Conservation (phyloP, 2,888 invertebrate genomes). For the Drosophila flavopinicola region DNA sequence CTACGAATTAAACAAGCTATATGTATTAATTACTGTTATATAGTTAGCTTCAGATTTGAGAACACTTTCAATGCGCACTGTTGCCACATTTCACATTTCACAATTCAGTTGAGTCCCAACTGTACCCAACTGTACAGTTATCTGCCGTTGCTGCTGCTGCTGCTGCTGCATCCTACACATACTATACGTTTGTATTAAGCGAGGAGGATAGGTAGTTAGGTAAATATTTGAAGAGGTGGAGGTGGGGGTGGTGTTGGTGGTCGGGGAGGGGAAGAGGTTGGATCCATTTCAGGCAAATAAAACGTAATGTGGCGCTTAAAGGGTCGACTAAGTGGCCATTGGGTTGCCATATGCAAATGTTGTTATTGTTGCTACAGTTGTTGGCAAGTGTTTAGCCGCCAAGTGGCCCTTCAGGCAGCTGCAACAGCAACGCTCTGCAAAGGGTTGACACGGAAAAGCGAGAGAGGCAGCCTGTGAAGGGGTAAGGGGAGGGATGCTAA, state of each 20-base stretch:
- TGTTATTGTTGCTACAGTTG: conserved; percentile 21
- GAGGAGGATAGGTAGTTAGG: not conserved
- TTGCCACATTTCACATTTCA: conserved; percentile 16
- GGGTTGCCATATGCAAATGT: conserved; percentile 25
- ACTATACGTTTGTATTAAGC: too few species aligned
- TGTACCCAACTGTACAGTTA: conserved; percentile 21
- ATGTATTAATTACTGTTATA: too few species aligned
- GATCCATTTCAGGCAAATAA: conserved; percentile 43
- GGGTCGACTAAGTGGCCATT: conserved; percentile 52
- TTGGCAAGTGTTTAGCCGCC: conserved; percentile 48
- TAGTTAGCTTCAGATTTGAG: too few species aligned
- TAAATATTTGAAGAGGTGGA: conserved; percentile 13
- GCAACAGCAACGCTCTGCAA: conserved; percentile 22
- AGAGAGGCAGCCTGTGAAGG: not conserved
- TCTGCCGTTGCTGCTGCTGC: not conserved
- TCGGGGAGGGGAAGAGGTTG: not conserved
- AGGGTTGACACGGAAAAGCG: not conserved
- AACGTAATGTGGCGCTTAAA: conserved; percentile 52
- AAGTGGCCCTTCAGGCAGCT: conserved; percentile 60
- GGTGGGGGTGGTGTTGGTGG: not conserved
- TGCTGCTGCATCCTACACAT: not conserved
- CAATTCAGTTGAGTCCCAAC: conserved; percentile 3
- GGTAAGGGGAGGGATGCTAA: conserved; percentile 3
- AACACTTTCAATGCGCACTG: not conserved
- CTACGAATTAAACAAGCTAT: too few species aligned